phyloP scores from a whole-genome alignment of 2,888 invertebrate genomes.

The Tenthredo amoena region DNA sequence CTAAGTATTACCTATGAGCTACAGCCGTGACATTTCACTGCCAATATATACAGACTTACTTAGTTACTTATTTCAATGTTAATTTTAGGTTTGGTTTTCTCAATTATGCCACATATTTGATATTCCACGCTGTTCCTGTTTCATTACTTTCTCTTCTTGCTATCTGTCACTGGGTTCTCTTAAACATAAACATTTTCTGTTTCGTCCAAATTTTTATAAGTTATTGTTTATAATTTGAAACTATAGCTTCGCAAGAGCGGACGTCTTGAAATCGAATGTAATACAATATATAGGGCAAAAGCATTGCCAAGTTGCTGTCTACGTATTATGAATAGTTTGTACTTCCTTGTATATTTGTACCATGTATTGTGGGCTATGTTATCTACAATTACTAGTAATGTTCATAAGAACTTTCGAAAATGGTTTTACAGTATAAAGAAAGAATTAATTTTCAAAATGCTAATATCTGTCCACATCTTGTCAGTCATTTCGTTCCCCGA shows the following conservation, averaged over 20 bases:
- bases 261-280: background rate
- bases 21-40: constrained; percentile 53
- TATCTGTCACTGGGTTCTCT: background rate
- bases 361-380: constrained; percentile 36
- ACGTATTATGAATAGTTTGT: constrained; percentile 50
- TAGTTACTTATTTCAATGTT: constrained; percentile 50
- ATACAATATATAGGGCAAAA: constrained; percentile 27
- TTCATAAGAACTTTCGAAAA: background rate
- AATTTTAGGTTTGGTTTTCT: constrained; percentile 38
- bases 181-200: background rate
- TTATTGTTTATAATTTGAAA: constrained; percentile 1
- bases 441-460: background rate
- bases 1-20: constrained; percentile 50
- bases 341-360: constrained; percentile 49
- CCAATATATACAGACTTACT: constrained; percentile 54
- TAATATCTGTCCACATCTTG: background rate
- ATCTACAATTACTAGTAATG: constrained; percentile 14
- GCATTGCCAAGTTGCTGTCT: constrained; percentile 47
- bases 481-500: background rate
- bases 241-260: background rate
- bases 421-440: background rate
- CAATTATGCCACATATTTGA: constrained; percentile 14
- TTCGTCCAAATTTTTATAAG: constrained; percentile 14
- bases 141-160: background rate
- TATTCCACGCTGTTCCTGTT: background rate